Evolutionary conservation across 1,140 invertebrate genomes (phyloP), one percentile per base, ranked within the genome.

Genomic region (Heterodera carotae): DNA sequence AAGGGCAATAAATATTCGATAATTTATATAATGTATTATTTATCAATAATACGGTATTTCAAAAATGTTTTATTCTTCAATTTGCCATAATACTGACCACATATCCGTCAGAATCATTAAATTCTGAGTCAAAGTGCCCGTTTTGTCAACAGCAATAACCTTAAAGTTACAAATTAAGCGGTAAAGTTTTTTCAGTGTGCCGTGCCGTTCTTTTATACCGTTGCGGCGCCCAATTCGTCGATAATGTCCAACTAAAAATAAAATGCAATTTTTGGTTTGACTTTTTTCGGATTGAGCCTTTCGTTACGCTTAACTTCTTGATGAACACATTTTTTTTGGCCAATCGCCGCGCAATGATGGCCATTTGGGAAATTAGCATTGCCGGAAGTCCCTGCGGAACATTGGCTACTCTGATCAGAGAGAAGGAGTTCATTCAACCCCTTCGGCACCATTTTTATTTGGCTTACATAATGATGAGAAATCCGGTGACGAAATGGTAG

Each of bases 91-190:
- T 25, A 62, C 12, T 10, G 27, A 85, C 82, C 86, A 88, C 15
- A 87, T 69, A 69, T 93, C 92, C 2, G 95, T 97, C 6, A 94
- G 94, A 1, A 96, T 98, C 96, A 99, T 99, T 89, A 98, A 94
- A 89, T 99, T 99, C 88, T 95, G 94, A 0, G 97, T 99, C 43
- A 99, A 90, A 0, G 97, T 99, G 29, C 97, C 97, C 33, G 97
- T 99, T 90, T 99, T 99, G 90, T 99, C 97, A 1, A 94, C 97
- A 89, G 96, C 98, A 77, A 99, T 95, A 6, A 98, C 94, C 39
- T 56, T 18, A 15, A 56, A 56, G 18, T 15, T 15, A 56, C 15
- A 1, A 18, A 22, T 43, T 10, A 56, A 56, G 18, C 22, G 48
- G 12, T 56, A 53, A 15, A 18, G 48, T 18, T 53, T 53, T 15